Conservation (phyloP, 2,113 vertebrate species). For the Chloropsis hardwickii region DNA sequence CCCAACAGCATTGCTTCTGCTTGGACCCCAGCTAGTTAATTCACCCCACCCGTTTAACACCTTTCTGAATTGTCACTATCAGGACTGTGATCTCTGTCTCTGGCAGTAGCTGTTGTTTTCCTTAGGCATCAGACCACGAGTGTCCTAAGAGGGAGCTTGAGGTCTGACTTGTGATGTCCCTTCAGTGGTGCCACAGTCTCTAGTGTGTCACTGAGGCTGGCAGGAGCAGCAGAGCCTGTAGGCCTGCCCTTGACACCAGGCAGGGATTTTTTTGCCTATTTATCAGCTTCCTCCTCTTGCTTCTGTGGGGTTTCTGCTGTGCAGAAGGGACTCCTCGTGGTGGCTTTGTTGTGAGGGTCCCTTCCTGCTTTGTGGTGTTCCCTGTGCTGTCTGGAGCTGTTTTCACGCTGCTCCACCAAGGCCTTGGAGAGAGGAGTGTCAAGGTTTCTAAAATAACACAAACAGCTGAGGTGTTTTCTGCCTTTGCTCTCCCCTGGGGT, state of each 20-base stretch:
- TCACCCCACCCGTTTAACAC: not conserved
- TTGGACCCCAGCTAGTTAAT: not conserved
- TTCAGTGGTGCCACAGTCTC: fast-evolving
- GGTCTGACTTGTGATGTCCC: not conserved
- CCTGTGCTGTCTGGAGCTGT: not conserved
- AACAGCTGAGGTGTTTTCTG: not conserved
- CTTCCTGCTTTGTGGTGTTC: not conserved
- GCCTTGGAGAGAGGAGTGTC: not conserved
- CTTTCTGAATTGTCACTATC: not conserved
- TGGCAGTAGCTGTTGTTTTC: not conserved
- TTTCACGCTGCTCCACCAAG: fast-evolving
- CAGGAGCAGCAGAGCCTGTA: not conserved
- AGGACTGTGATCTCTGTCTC: not conserved
- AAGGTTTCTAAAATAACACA: not conserved
- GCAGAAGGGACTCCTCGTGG: fast-evolving
- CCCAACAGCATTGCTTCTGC: not conserved
- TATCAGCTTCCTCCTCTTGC: not conserved
- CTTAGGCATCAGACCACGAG: not conserved
- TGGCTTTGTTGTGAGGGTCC: not conserved
- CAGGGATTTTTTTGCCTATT: not conserved
- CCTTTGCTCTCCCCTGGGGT: fast-evolving
- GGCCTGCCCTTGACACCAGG: not conserved
- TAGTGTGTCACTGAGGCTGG: fast-evolving
- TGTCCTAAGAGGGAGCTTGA: not conserved
- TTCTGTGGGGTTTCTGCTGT: not conserved